phyloP scores from a whole-genome alignment of 2,888 invertebrate genomes.

The Xestia rhomboidea region DNA sequence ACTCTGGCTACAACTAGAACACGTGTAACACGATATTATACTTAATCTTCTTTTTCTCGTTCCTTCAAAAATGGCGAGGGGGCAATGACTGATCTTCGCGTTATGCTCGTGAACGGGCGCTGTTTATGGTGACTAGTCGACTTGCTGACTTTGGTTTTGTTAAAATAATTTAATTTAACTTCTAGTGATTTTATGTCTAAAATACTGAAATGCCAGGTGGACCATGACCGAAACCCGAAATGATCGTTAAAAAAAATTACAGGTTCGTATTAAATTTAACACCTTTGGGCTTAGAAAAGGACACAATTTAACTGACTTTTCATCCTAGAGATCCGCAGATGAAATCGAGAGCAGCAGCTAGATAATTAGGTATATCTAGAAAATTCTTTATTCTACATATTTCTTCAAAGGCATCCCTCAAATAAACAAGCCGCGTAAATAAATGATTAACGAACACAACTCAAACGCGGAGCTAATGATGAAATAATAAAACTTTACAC shows the following conservation, averaged over 20 bases:
- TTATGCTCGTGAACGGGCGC: no score
- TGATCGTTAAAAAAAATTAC: neutral
- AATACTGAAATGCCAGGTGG: no score
- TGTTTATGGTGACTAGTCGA: no score
- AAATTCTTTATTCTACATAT: neutral
- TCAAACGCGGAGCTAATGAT: constrained; percentile 59
- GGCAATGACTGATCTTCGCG: no score
- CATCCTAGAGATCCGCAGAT: neutral
- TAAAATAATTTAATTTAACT: neutral
- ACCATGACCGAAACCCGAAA: no score
- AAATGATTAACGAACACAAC: constrained; percentile 53
- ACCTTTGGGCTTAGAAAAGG: neutral
- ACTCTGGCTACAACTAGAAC: neutral
- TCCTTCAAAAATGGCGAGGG: no score
- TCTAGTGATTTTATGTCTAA: neutral
- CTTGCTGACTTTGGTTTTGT: no score
- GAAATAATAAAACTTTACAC: constrained; percentile 61
- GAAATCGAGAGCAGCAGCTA: neutral
- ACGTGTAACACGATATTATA: neutral
- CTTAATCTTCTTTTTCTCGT: no score
- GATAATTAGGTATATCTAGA: neutral
- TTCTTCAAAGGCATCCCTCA: neutral
- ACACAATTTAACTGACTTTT: neutral
- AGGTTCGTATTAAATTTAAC: neutral
- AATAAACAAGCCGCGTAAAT: constrained; percentile 23